Percentiles rank a stretch among this genome's conserved stretches.
Conservation (phyloP, 2,113 vertebrate genomes). For the Polypterus bichir region DNA sequence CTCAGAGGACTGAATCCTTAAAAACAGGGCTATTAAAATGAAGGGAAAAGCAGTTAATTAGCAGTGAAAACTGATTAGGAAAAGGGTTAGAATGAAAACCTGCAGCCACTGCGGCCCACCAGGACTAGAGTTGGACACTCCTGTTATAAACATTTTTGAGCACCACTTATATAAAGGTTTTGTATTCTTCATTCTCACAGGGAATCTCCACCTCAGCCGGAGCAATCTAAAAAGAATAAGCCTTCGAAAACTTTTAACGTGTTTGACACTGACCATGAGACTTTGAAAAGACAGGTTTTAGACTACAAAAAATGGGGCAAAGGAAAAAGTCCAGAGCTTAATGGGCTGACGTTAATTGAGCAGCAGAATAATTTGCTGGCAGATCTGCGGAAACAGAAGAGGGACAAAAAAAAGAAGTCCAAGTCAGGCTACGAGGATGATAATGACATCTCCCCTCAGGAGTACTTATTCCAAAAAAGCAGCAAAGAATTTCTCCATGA, state of each 20-base stretch:
- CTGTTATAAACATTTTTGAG: no score
- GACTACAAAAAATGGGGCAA: conserved; percentile 47
- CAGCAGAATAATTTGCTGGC: conserved; percentile 34
- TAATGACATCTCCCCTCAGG: conserved; percentile 30
- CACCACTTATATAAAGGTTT: not conserved
- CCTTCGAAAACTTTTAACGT: conserved; percentile 25
- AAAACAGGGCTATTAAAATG: no score
- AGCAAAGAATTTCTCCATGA: conserved; percentile 19
- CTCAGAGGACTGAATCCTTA: no score
- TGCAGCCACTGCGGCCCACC: no score
- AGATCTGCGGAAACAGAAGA: conserved; percentile 30
- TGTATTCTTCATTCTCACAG: conserved; percentile 29
- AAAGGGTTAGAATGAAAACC: no score
- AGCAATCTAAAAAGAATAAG: not conserved
- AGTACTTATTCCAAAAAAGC: conserved; percentile 25
- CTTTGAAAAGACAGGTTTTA: conserved; percentile 54
- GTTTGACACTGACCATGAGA: conserved; percentile 60
- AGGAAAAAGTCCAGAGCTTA: not conserved
- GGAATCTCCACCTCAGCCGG: not conserved
- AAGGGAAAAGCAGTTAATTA: no score
- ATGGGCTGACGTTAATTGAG: conserved; percentile 18
- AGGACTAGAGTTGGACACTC: no score
- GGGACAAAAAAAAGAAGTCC: conserved; percentile 31
- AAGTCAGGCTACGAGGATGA: conserved; percentile 12
- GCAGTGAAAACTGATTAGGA: no score